These are phyloP conservation scores for Napeogenes inachia DNA, from an alignment of 2,888 invertebrate species.

Conservation along the genomic window DNA sequence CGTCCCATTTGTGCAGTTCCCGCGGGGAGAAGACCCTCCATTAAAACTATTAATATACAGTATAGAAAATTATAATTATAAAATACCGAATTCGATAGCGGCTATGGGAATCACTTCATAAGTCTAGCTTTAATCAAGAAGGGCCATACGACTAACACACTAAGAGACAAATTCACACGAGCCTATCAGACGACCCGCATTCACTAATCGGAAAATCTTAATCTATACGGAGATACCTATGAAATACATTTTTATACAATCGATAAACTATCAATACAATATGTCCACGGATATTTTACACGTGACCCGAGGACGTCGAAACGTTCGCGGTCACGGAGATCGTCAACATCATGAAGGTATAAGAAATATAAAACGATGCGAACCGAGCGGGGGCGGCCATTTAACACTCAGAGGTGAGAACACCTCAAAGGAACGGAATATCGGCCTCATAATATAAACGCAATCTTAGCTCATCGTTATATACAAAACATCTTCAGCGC, in stretches of 20 bases:
- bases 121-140: constrained; percentile 56
- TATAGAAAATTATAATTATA: constrained; percentile 47
- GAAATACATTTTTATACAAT: constrained; percentile 61
- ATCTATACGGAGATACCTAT: constrained; percentile 53
- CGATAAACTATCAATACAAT: constrained; percentile 49
- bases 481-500: constrained; percentile 70
- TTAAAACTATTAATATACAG: constrained; percentile 49
- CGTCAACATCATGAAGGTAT: constrained; percentile 28
- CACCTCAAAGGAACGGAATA: constrained; percentile 47
- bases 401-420: constrained; percentile 44
- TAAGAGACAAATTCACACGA: constrained; percentile 67
- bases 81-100: constrained; percentile 42
- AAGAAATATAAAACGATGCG: constrained; percentile 46
- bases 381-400: constrained; percentile 52
- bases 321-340: constrained; percentile 20
- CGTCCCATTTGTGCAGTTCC: constrained; percentile 64
- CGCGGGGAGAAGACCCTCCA: constrained; percentile 58
- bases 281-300: constrained; percentile 64
- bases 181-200: constrained; percentile 56
- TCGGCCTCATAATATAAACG: constrained; percentile 36
- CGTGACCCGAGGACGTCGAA: constrained; percentile 46
- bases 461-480: constrained; percentile 56
- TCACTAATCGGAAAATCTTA: constrained; percentile 68
- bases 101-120: constrained; percentile 42
- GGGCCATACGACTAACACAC: constrained; percentile 50